Conservation (phyloP, 2,113 vertebrate species). For the Cyanoliseus patagonus region DNA sequence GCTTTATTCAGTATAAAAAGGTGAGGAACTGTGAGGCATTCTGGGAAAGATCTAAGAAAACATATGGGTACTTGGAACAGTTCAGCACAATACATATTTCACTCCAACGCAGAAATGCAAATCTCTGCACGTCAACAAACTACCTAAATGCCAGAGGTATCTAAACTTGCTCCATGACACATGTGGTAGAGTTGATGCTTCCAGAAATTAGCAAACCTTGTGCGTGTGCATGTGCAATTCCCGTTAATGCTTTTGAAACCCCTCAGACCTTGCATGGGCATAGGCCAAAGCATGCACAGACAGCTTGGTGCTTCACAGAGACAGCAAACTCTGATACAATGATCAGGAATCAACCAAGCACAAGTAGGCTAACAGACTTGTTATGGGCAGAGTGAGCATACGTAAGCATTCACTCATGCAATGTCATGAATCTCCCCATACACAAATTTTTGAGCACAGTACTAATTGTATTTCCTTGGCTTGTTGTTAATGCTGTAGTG, state of each 20-base stretch:
- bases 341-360: neutral
- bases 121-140: accelerated
- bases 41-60: neutral
- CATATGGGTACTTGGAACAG: neutral
- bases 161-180: neutral
- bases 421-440: neutral
- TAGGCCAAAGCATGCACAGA: neutral
- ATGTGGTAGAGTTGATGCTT: neutral
- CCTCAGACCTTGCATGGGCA: neutral
- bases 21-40: neutral
- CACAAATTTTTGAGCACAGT: neutral
- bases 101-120: neutral
- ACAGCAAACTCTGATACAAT: neutral
- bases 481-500: neutral
- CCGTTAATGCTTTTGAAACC: neutral
- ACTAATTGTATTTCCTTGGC: neutral
- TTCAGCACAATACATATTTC: neutral
- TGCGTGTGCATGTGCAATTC: neutral
- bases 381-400: neutral
- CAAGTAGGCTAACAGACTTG: neutral
- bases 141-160: neutral
- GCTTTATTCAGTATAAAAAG: neutral
- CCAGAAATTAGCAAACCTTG: neutral
- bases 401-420: neutral
- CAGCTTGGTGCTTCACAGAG: neutral